Base-by-base conservation (phyloP, 1,140 invertebrate genomes). In the Himalopsyche phryganea region DNA sequence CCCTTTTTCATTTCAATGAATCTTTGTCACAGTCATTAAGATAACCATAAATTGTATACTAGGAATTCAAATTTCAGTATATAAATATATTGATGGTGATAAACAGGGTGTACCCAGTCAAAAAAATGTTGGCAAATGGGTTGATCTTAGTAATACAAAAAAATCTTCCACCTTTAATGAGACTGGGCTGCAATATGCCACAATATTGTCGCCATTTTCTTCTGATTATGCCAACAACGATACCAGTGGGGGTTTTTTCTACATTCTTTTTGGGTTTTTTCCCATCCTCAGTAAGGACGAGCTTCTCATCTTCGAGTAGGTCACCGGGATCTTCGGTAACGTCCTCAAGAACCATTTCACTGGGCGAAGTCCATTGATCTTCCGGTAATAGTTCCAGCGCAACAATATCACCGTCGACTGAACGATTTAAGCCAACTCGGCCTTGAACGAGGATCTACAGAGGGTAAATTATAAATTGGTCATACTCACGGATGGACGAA, bases 141-240 rank as follows among this genome's bases (percentile, higher is more conserved):
- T n/a, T n/a, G n/a, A n/a, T n/a, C n/a, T n/a, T n/a, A n/a, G n/a
- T n/a, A n/a, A n/a, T n/a, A n/a, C n/a, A n/a, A n/a, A n/a, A n/a
- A n/a, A n/a, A n/a, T n/a, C n/a, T n/a, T 15, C n/a, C 85, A 77
- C 86, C 85, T 78, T 88, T 86, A 11, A 94, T 76, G 9, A 84
- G 78, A 71, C 86, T 91, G 15, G 85, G 85, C 68, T 91, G 85
- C 45, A 99, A 74, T 65, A 98, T 95, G 20, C 97, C 97, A 80
- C 96, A 98, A 73, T 95, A 96, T 65, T 94, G 92, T 23, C 94
- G 78, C 95, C 96, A 98, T 71, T 98, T 98, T 61, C 97, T 81
- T 58, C 90, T 85, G 42, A 99, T 92, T 60, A 99, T 96, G 13
- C 94, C 96, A 44, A 99, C 94, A 58, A 99, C 85, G 69, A 82